Evolutionary conservation across 1,140 invertebrate genomes (phyloP), one percentile per base, ranked within the genome.

Genomic region (Trachymyrmex septentrionalis): DNA sequence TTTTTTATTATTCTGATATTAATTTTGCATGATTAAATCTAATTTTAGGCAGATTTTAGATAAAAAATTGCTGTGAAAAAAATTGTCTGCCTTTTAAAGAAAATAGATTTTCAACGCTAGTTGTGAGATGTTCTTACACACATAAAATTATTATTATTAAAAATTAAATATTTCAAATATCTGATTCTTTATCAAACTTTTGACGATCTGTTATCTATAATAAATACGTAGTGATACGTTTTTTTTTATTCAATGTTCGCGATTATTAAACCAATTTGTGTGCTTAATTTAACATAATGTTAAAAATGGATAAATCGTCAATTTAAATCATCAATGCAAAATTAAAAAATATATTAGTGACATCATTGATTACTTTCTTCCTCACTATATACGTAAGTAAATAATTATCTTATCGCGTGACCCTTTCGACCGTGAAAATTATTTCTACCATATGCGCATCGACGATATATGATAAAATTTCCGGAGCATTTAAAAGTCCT

Each of bases 361-460:
- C 38, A 81, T 55, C 64, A 38, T 30, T 84, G 14, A 75, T 84
- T 75, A 63, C 24, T 63, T n/a, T 66, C 12, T 72, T 38, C 48
- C 24, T 48, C 4, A 21, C 55, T 73, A 44, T 44, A 44, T 12
- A 63, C 24, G 55, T 48, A 84, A 84, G 19, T 75, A 72, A 82
- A 71, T 80, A 38, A 73, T 82, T 73, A 84, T 84, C 80, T 84
- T 84, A 84, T 84, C 80, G 19, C 24, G 19, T 50, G 55, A 75
- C 67, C 38, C 61, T 50, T 69, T 59, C 2, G 21, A 71, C 38
- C 50, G 21, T 71, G 30, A 6, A 71, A 71, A 81, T 59, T 71
- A 81, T 81, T 81, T 71, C 21, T 71, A 30, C 53, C 64, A 69
- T 55, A 81, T 71, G 66, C 10, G 27, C 38, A 69, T 82, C 34